Percentiles rank a stretch among this genome's conserved stretches.
These are phyloP conservation scores for Oncorhynchus keta DNA, from an alignment of 2,113 vertebrate genomes.

Conservation along the genomic window DNA sequence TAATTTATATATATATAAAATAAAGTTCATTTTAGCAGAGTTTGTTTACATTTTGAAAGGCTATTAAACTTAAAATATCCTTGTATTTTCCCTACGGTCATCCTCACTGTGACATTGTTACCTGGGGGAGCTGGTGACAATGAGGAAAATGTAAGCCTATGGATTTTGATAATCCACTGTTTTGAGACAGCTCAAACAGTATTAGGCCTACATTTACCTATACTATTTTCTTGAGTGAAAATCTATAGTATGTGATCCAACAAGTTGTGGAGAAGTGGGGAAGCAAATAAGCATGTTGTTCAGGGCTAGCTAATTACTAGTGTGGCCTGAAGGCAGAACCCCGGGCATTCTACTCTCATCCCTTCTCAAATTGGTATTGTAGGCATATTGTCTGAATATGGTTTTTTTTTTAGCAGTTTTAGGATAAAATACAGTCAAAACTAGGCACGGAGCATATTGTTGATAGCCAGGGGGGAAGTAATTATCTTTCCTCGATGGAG, in stretches of 20 bases:
- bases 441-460: background rate
- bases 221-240: background rate
- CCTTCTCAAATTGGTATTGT: background rate
- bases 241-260: background rate
- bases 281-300: constrained; percentile 2
- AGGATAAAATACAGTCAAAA: background rate
- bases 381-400: background rate
- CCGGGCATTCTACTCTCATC: background rate
- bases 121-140: background rate
- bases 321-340: background rate
- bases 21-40: too few relatives aligned
- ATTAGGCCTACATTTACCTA: background rate
- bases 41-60: too few relatives aligned
- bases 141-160: background rate
- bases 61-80: too few relatives aligned
- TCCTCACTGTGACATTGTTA: background rate
- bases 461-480: too few relatives aligned
- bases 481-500: too few relatives aligned
- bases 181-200: background rate
- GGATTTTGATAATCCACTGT: constrained; percentile 4
- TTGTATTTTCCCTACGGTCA: too few relatives aligned
- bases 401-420: background rate
- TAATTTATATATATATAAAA: too few relatives aligned
- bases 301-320: background rate
- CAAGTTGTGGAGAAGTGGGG: background rate